phyloP scores from a whole-genome alignment of 2,113 vertebrate species.

The Tachycineta bicolor region DNA sequence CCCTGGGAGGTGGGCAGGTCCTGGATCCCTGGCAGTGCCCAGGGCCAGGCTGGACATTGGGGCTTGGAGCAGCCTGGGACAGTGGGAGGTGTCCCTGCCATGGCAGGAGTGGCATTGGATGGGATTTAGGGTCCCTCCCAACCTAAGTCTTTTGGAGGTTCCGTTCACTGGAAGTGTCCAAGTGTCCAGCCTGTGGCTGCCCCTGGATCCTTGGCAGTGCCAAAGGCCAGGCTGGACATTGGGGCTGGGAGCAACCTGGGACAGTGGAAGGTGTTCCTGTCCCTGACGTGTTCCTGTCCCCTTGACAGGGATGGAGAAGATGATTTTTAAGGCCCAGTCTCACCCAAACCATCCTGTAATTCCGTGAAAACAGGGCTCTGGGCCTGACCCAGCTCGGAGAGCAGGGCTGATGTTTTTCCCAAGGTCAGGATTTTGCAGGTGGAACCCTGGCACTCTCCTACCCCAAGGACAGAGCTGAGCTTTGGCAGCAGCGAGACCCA shows the following conservation, averaged over 20 bases:
- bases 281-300: too few relatives aligned
- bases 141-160: too few relatives aligned
- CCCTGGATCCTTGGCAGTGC: not conserved
- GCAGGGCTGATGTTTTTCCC: not conserved
- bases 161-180: too few relatives aligned
- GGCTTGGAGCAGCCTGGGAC: not conserved
- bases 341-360: too few relatives aligned
- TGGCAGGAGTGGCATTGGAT: not conserved
- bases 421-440: not conserved
- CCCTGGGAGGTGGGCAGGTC: fast-evolving
- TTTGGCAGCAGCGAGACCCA: not conserved
- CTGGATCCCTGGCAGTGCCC: not conserved
- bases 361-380: not conserved
- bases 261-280: not conserved
- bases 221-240: not conserved
- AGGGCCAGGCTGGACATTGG: not conserved
- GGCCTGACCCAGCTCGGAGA: not conserved
- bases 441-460: not conserved
- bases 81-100: not conserved
- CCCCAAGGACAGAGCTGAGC: not conserved
- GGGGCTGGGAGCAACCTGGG: not conserved
- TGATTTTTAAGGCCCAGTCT: not conserved
- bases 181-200: too few relatives aligned
- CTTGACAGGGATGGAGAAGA: fast-evolving
- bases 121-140: too few relatives aligned